Conservation (phyloP, 2,113 vertebrate genomes). For the Triplophysa tibetana region DNA sequence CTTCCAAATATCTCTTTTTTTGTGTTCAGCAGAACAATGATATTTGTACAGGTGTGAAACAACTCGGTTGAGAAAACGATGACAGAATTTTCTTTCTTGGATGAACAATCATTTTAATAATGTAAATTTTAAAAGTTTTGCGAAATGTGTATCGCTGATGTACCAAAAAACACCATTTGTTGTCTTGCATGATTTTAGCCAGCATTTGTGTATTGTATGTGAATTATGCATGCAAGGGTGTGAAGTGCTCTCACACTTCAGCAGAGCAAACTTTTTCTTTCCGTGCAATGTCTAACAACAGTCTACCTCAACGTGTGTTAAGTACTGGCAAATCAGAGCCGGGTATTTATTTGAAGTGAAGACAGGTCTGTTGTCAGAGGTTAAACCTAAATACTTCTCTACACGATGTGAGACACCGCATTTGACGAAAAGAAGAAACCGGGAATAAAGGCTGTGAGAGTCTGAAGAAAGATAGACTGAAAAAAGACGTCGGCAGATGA, state of each 20-base stretch:
- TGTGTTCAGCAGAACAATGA: no score
- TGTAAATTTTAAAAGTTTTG: no score
- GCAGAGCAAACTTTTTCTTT: background rate
- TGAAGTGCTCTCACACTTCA: background rate
- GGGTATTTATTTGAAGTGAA: background rate
- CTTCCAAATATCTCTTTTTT: no score
- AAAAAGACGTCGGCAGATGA: conserved; percentile 42
- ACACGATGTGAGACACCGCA: conserved; percentile 4
- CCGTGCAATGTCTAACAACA: background rate
- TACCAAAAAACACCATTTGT: no score
- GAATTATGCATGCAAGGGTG: background rate
- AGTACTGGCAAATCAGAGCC: background rate
- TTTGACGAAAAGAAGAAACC: conserved; percentile 37
- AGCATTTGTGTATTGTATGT: background rate
- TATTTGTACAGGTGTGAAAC: no score
- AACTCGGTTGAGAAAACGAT: no score
- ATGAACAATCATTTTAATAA: no score
- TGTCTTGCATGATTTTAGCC: background rate
- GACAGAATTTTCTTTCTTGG: no score
- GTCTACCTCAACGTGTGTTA: background rate
- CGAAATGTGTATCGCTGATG: no score
- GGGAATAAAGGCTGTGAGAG: background rate
- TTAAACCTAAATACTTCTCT: conserved; percentile 20
- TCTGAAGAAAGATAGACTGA: conserved; percentile 11
- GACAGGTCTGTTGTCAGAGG: background rate